These are phyloP conservation scores for Harpagifer antarcticus DNA, from an alignment of 2,797 vertebrate genomes.

Conservation along the genomic window DNA sequence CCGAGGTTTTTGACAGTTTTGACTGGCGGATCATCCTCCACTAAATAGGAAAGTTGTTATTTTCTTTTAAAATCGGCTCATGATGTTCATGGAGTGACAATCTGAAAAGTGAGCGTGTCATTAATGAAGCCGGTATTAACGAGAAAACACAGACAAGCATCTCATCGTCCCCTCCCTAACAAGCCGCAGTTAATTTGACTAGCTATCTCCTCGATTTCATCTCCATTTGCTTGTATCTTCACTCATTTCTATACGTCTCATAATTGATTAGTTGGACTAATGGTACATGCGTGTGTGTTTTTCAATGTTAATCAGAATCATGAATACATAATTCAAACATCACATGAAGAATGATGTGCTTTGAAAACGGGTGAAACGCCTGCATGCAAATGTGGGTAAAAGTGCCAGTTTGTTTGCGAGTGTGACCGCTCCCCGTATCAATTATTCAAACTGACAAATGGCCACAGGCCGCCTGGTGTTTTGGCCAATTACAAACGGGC, in stretches of 20 bases:
- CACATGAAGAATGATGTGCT: slow-evolving; percentile 35
- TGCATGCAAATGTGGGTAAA: slow-evolving; percentile 58
- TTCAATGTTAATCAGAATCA: slow-evolving; percentile 74
- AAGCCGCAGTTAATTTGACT: slow-evolving; percentile 78
- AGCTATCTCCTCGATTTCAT: slow-evolving; percentile 76
- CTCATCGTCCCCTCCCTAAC: slow-evolving; percentile 79
- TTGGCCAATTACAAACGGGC: slow-evolving; percentile 83
- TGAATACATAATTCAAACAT: slow-evolving; percentile 66
- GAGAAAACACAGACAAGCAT: slow-evolving; percentile 73
- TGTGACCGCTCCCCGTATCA: slow-evolving; percentile 76
- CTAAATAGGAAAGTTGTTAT: slow-evolving; percentile 39
- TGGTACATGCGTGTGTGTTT: slow-evolving; percentile 68
- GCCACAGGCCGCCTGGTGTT: slow-evolving; percentile 79
- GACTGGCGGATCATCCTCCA: slow-evolving; percentile 54
- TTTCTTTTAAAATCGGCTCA: slow-evolving; percentile 18
- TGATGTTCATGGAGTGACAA: slow-evolving; percentile 62
- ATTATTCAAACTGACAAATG: slow-evolving; percentile 85
- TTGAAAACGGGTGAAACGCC: slow-evolving; percentile 24
- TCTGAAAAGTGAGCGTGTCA: slow-evolving; percentile 66
- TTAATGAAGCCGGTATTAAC: slow-evolving; percentile 73
- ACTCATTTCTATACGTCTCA: slow-evolving; percentile 73
- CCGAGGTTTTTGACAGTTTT: slow-evolving; percentile 47
- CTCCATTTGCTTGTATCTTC: slow-evolving; percentile 75
- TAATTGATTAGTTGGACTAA: slow-evolving; percentile 79
- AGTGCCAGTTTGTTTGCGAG: slow-evolving; percentile 63